Conservation (phyloP, 2,113 vertebrate species). For the Crotophaga sulcirostris region DNA sequence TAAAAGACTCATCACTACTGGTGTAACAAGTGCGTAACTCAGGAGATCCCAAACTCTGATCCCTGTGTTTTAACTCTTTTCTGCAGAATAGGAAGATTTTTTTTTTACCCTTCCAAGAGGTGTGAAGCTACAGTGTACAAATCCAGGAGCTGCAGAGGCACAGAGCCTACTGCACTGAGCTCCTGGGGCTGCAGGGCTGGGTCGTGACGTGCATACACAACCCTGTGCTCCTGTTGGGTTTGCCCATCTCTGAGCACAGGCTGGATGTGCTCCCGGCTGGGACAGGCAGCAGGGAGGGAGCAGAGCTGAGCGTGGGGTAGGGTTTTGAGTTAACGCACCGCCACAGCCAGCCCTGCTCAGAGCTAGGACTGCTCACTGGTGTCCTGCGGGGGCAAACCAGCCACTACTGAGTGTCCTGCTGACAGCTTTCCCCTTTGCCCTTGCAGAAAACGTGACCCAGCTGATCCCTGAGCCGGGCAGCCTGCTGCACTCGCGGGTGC, state of each 20-base stretch:
- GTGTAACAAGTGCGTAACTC: rapidly evolving
- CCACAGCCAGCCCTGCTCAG: neutral
- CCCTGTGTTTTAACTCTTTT: neutral
- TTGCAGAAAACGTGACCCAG: slow-evolving; percentile 85
- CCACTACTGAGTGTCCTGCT: rapidly evolving
- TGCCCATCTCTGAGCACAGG: neutral
- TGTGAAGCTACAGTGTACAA: neutral
- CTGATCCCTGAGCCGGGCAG: slow-evolving; percentile 89
- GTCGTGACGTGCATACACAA: rapidly evolving
- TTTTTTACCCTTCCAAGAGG: neutral
- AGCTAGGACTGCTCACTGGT: neutral
- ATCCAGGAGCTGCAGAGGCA: neutral
- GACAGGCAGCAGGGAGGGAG: neutral
- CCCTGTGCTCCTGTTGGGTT: neutral
- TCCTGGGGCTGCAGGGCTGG: neutral
- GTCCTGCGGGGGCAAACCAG: rapidly evolving
- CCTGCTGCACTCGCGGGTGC: slow-evolving; percentile 83
- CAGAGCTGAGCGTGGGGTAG: rapidly evolving
- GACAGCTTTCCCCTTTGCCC: neutral
- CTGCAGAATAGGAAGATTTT: neutral
- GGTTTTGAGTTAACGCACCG: rapidly evolving
- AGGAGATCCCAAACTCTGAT: neutral
- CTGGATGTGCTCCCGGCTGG: rapidly evolving
- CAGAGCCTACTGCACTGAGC: neutral
- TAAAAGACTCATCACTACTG: neutral